Percentiles rank a stretch among this genome's conserved stretches.
phyloP scores from a whole-genome alignment of 53 echinoderm and acorn worm species.

The Stichopus horrens region DNA sequence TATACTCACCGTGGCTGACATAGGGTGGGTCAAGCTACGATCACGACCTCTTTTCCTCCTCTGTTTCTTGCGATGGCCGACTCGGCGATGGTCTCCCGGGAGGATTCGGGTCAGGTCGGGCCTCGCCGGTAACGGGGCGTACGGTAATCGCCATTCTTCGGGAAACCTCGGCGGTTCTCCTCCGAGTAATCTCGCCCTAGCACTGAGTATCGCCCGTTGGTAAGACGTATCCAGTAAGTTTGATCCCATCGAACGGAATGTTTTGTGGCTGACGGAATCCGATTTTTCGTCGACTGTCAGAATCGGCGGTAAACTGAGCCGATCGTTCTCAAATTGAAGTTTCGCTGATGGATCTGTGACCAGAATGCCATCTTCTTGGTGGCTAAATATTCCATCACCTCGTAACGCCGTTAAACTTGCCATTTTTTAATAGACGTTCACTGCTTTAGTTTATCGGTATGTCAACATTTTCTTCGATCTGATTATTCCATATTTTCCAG shows the following conservation, averaged over 20 bases:
- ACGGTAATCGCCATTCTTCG: constrained; percentile 88
- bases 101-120: constrained; percentile 80
- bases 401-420: neutral
- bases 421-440: neutral
- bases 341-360: neutral
- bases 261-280: constrained; percentile 7
- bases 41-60: constrained; percentile 22
- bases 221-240: constrained; percentile 79
- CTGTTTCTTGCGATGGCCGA: neutral
- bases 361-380: neutral
- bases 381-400: neutral
- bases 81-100: constrained; percentile 12
- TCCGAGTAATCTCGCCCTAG: constrained; percentile 61
- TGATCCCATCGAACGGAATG: constrained; percentile 43
- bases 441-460: too few relatives aligned
- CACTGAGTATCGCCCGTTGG: constrained; percentile 70
- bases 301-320: constrained; percentile 11
- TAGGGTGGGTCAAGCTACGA: constrained; percentile 72
- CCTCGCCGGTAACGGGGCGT: constrained; percentile 82
- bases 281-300: constrained; percentile 10
- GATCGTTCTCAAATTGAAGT: neutral
- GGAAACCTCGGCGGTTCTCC: constrained; percentile 65
- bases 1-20: constrained; percentile 30
- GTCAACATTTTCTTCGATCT: too few relatives aligned
- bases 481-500: too few relatives aligned